Percentiles rank a stretch among this genome's conserved stretches.
Evolutionary conservation across 2,113 vertebrate species (phyloP).

Genomic region (Pomatorhinus ruficollis): DNA sequence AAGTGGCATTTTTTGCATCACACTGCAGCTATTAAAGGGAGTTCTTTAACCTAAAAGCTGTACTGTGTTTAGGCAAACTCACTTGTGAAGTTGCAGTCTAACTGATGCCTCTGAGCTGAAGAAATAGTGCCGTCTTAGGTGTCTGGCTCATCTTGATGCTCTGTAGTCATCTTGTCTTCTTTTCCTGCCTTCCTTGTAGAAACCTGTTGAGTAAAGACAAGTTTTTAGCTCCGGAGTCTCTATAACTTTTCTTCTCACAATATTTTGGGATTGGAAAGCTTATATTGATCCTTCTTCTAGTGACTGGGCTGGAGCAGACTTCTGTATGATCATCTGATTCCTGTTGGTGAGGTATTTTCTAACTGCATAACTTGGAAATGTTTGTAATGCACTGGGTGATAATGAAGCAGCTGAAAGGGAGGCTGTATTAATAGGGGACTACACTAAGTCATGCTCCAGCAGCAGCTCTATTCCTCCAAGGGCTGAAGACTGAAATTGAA

Average conservation of each 20-base stretch:
- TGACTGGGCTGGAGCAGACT: background rate
- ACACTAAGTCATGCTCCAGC: background rate
- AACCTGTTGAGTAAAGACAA: background rate
- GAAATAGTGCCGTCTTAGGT: background rate
- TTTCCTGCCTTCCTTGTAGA: background rate
- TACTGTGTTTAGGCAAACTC: background rate
- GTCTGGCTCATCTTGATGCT: background rate
- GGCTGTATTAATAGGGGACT: background rate
- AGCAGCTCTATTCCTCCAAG: background rate
- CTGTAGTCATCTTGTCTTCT: background rate
- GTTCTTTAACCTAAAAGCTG: background rate
- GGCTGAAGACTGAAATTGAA: background rate
- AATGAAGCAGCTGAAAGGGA: background rate
- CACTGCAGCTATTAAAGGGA: background rate
- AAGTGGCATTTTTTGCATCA: background rate
- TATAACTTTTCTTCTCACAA: background rate
- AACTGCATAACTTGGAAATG: background rate
- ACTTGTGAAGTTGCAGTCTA: background rate
- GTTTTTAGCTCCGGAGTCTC: background rate
- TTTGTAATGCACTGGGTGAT: background rate
- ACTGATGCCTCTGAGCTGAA: background rate
- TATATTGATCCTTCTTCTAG: background rate
- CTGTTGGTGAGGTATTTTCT: background rate
- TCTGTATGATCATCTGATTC: background rate
- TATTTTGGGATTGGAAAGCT: background rate